Percentiles rank a stretch among this genome's conserved stretches.
Conservation (phyloP, 2,113 vertebrate species). For the Macquaria ambigua region DNA sequence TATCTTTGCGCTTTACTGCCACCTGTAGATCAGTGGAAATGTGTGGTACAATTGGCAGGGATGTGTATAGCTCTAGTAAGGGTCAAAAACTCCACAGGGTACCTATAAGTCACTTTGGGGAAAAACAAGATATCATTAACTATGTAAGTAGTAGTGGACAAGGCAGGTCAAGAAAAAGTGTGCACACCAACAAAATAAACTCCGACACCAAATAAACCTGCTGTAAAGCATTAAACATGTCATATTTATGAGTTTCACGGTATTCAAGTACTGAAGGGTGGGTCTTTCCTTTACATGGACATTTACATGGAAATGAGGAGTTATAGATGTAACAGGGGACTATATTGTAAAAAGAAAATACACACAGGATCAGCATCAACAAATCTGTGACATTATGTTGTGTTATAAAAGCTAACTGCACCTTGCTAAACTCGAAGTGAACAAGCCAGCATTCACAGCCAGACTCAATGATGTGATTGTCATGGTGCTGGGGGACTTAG, state of each 20-base stretch:
- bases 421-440: background rate
- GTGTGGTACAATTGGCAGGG: background rate
- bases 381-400: conserved; percentile 26
- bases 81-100: background rate
- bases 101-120: background rate
- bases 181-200: conserved; percentile 11
- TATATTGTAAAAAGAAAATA: conserved; percentile 1
- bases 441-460: conserved; percentile 48
- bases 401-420: conserved; percentile 34
- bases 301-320: background rate
- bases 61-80: background rate
- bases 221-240: conserved; percentile 16
- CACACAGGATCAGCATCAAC: background rate
- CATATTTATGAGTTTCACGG: conserved; percentile 8
- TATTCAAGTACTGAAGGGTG: background rate
- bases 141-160: background rate
- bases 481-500: conserved; percentile 23
- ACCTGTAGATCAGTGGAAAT: background rate
- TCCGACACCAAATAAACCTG: background rate
- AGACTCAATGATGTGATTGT: conserved; percentile 59
- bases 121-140: background rate
- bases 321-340: conserved; percentile 1
- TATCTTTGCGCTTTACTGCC: background rate
- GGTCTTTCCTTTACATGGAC: conserved; percentile 9
- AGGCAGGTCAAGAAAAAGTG: background rate